Conservation (phyloP, 2,888 invertebrate species). For the Myathropa florea region DNA sequence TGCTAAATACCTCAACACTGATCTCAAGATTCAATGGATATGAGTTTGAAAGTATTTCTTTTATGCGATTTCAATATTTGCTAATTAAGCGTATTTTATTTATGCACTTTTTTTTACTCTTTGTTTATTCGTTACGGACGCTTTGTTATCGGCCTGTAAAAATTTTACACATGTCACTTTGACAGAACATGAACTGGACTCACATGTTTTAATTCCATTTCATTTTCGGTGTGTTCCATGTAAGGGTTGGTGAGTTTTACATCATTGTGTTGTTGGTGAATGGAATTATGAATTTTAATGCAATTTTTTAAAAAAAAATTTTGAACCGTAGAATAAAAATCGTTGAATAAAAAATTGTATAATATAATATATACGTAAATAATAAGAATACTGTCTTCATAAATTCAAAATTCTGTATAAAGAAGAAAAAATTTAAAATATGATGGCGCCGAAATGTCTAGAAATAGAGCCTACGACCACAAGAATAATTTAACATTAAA, state of each 20-base stretch:
- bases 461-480: too few relatives aligned
- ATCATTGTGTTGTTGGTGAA: not conserved
- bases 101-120: slow-evolving; percentile 14
- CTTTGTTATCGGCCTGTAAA: not conserved
- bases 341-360: too few relatives aligned
- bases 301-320: too few relatives aligned
- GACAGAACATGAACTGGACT: not conserved
- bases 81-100: slow-evolving; percentile 8
- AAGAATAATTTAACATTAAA: too few relatives aligned
- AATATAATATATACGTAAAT: too few relatives aligned
- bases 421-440: too few relatives aligned
- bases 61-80: not conserved
- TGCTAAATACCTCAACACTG: not conserved
- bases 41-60: not conserved
- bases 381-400: too few relatives aligned
- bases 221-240: not conserved
- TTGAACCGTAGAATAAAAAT: too few relatives aligned
- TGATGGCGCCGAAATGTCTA: too few relatives aligned
- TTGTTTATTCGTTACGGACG: slow-evolving; percentile 46
- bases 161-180: slow-evolving; percentile 24
- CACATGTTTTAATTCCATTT: not conserved
- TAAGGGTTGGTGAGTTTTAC: not conserved
- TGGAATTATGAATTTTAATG: not conserved
- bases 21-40: not conserved
- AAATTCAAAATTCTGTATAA: too few relatives aligned